phyloP scores from a whole-genome alignment of 2,113 vertebrate species.

The Oncorhynchus kisutch region DNA sequence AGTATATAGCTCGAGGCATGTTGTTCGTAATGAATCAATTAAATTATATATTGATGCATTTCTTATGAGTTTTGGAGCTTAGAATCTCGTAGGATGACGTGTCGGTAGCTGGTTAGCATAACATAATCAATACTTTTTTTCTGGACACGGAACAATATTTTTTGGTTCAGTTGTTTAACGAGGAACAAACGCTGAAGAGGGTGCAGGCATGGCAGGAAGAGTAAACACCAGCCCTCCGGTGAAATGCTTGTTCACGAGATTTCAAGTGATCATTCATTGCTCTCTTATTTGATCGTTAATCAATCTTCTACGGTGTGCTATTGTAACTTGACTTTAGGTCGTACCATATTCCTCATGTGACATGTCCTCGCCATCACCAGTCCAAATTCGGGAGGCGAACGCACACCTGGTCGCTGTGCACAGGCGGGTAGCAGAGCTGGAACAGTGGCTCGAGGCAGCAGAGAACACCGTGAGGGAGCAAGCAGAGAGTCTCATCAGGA shows the following conservation, averaged over 20 bases:
- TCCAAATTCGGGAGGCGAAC: conserved; percentile 81
- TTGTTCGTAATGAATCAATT: neutral
- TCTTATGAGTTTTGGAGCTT: neutral
- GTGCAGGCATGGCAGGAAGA: neutral
- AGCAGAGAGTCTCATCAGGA: conserved; percentile 76
- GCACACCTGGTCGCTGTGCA: conserved; percentile 78
- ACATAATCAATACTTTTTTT: neutral
- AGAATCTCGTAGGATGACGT: neutral
- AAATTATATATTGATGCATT: neutral
- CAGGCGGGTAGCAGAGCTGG: conserved; percentile 72
- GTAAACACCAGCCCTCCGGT: neutral
- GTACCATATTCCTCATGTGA: neutral
- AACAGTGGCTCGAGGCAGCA: conserved; percentile 68
- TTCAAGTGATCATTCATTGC: no score
- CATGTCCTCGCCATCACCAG: conserved; percentile 72
- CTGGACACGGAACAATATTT: neutral
- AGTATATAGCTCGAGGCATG: neutral
- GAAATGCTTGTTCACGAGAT: neutral
- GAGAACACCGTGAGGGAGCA: conserved; percentile 76
- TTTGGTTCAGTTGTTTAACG: neutral
- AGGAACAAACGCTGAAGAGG: neutral
- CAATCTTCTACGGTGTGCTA: neutral
- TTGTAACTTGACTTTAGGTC: neutral
- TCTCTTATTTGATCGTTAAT: neutral
- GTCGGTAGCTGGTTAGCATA: neutral